A percentile compares a stretch with the other conserved stretches of the same genome.
Conservation (phyloP, 1,140 invertebrate species). For the Saccostrea echinata region DNA sequence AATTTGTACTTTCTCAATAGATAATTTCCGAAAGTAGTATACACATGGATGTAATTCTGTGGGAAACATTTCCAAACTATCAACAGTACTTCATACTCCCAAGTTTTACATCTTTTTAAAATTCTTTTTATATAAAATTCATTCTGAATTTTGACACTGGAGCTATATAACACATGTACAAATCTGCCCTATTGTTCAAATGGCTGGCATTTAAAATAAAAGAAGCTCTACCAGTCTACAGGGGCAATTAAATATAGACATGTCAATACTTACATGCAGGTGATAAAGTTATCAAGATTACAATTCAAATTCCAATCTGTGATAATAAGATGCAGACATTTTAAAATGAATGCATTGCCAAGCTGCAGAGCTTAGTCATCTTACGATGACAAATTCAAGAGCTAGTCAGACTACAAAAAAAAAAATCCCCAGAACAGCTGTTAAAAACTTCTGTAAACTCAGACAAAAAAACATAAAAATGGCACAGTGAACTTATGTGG, state of each 20-base stretch:
- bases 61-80: not conserved
- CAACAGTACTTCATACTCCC: not conserved
- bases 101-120: not conserved
- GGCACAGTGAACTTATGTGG: too few species aligned
- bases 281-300: not conserved
- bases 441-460: not conserved
- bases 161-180: too few species aligned
- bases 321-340: not conserved
- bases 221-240: not conserved
- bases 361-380: constrained; percentile 26
- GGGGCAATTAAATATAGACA: not conserved
- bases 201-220: too few species aligned
- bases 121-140: too few species aligned
- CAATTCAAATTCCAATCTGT: not conserved
- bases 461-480: too few species aligned
- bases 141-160: too few species aligned
- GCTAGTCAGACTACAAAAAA: not conserved
- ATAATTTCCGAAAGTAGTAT: not conserved
- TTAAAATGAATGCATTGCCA: constrained; percentile 29
- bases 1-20: not conserved
- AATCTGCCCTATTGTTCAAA: too few species aligned
- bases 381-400: constrained; percentile 20
- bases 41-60: not conserved
- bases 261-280: constrained; percentile 5
- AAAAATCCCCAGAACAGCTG: not conserved